A percentile compares a stretch with the other conserved stretches of the same genome.
These are phyloP conservation scores for Trichopria drosophilae DNA, from an alignment of 2,888 invertebrate genomes.

Conservation along the genomic window DNA sequence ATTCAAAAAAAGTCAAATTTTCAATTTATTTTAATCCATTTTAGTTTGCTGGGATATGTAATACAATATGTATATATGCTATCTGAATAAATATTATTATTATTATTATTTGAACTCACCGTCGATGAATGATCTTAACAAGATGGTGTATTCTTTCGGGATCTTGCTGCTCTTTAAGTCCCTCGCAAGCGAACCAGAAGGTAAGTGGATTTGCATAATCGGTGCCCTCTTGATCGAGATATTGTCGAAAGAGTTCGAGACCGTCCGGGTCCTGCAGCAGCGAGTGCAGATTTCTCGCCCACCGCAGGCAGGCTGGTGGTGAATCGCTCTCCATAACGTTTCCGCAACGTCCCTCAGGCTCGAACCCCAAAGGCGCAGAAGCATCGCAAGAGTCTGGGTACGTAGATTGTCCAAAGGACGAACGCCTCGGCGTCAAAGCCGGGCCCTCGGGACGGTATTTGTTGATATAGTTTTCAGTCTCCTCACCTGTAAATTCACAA, in stretches of 20 bases:
- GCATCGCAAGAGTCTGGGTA: slow-evolving; percentile 51
- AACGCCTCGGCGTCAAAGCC: slow-evolving; percentile 58
- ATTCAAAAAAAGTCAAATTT: no score
- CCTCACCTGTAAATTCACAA: slow-evolving; percentile 49
- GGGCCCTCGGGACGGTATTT: slow-evolving; percentile 54
- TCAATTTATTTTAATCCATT: no score
- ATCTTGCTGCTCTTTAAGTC: slow-evolving; percentile 78
- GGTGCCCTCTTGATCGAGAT: slow-evolving; percentile 77
- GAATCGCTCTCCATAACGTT: slow-evolving; percentile 58
- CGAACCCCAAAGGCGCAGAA: slow-evolving; percentile 62
- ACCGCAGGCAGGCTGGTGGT: slow-evolving; percentile 78
- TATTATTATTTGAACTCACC: no score
- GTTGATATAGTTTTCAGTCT: slow-evolving; percentile 53
- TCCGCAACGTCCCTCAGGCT: slow-evolving; percentile 63
- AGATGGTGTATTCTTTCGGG: slow-evolving; percentile 73
- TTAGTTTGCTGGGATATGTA: no score
- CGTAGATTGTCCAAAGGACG: slow-evolving; percentile 52
- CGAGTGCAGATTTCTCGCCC: slow-evolving; percentile 84
- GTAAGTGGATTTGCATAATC: slow-evolving; percentile 79
- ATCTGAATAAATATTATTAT: no score
- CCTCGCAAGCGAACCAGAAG: slow-evolving; percentile 94
- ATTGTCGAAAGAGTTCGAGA: slow-evolving; percentile 81
- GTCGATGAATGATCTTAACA: slow-evolving; percentile 80
- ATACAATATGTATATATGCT: no score
- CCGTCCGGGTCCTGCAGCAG: slow-evolving; percentile 87